Evolutionary conservation across 2,888 invertebrate genomes (phyloP), one percentile per base, ranked within the genome.

Genomic region (Andrena bucephala): DNA sequence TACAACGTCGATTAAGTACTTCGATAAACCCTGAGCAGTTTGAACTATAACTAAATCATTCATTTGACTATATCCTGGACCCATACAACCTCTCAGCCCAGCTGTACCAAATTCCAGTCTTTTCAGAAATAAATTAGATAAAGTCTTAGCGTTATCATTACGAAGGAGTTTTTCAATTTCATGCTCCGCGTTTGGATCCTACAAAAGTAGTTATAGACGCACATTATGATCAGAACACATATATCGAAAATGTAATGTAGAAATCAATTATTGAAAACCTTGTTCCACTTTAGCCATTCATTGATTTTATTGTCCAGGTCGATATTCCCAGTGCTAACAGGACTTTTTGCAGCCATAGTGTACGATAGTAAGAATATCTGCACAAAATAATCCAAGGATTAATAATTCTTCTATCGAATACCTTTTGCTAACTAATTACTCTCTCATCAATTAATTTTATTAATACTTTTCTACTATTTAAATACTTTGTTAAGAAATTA

Each of bases 11-110:
- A 96, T 94, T 70, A 99, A 92, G 93, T 98, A 98, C 69, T 96
- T 96, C 65, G 96, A 95, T 5, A 99, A 94, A 0, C 99, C 99
- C 96, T 99, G 98, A 1, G 97, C 97, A 1, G 99, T 98, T 94
- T 99, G 99, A 67, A 99, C 96, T 82, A 99, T 96, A 0, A 99
- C 98, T 62, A 99, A 95, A 94, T 99, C 99, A 94, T 99, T 99
- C 97, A 99, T 98, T 84, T 97, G 96, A 86, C 96, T 96, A 94
- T 97, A 99, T 0, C 99, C 99, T 20, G 98, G 97, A 24, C 96
- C 97, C 99, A 99, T 99, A 85, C 95, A 95, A 0, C 97, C 98
- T 84, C 99, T 96, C 48, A 99, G 95, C 0, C 99, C 99, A 0
- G 99, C 99, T 0, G 99, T 99, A 24, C 99, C 99, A 94, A 99